These are phyloP conservation scores for Gambusia holbrooki DNA, from an alignment of 2,113 vertebrate species.

Conservation along the genomic window DNA sequence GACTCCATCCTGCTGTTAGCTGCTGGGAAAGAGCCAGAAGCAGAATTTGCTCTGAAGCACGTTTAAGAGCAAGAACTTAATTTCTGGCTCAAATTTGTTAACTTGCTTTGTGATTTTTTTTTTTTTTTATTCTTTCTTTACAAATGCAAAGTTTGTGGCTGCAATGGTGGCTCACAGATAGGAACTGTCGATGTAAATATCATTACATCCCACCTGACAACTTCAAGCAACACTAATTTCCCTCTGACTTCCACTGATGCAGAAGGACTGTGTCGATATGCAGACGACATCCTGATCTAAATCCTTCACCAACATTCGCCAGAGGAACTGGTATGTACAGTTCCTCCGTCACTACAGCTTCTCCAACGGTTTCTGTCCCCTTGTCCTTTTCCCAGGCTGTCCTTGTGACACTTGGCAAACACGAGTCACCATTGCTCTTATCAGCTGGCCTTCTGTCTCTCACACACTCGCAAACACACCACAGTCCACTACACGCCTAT, in stretches of 20 bases:
- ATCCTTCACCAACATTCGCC: background rate
- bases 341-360: background rate
- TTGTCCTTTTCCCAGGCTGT: conserved; percentile 48
- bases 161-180: background rate
- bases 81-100: no score
- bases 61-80: no score
- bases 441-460: conserved; percentile 43
- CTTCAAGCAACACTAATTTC: background rate
- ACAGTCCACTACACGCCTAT: background rate
- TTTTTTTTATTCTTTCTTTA: background rate
- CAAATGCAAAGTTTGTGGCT: background rate
- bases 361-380: background rate
- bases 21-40: no score
- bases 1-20: background rate
- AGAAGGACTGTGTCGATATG: background rate
- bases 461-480: conserved; percentile 6
- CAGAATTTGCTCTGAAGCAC: no score
- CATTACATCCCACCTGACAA: background rate
- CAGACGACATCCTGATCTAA: background rate
- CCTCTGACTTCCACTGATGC: background rate
- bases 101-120: background rate
- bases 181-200: background rate
- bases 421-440: conserved; percentile 54
- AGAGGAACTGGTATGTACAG: no score
- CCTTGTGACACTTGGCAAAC: conserved; percentile 45